Evolutionary conservation across 2,797 vertebrate genomes (phyloP), one percentile per base, ranked within the genome.

Genomic region (Coccyzus lansbergi): DNA sequence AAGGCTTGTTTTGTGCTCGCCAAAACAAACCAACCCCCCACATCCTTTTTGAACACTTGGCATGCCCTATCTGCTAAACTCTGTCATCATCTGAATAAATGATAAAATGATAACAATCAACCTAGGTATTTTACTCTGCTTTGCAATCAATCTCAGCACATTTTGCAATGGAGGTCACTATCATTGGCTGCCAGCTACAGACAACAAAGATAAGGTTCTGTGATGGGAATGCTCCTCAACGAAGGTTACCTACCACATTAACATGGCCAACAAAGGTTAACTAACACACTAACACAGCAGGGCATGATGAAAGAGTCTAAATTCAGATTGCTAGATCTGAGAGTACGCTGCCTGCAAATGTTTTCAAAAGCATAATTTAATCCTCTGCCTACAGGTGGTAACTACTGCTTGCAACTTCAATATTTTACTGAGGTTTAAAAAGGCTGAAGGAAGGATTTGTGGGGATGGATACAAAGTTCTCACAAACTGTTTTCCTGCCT

Each of bases 241-340:
- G 9, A 40, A 6, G 42, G 15, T 53, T 52, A 14, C 9, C 52
- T 80, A n/a, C 26, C 26, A 15, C 9, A 13, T 55, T 36, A 24
- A 26, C 62, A 9, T 26, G 25, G 49, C 31, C 46, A 40, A 25
- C 13, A 12, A 59, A 55, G 12, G 34, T 28, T 36, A 13, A 6
- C 42, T 28, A 48, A 52, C 28, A 55, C 7, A 17, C 12, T 14
- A 46, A 9, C 28, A 15, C 24, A 75, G n/a, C 40, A 79, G 38
- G 38, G n/a, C 0, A 1, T 26, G 9, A 5, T n/a, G 29, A 24
- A 34, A 55, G 52, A 46, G 20, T 26, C 49, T 0, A 0, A 68
- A 38, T 16, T 67, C 56, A 15, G 9, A 28, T 72, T 52, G 38
- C 49, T 49, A 15, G 28, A 62, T 33, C 15, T 49, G 29, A 84